Base-by-base conservation (phyloP, 2,888 invertebrate species). In the Kryphioiulus occultus region DNA sequence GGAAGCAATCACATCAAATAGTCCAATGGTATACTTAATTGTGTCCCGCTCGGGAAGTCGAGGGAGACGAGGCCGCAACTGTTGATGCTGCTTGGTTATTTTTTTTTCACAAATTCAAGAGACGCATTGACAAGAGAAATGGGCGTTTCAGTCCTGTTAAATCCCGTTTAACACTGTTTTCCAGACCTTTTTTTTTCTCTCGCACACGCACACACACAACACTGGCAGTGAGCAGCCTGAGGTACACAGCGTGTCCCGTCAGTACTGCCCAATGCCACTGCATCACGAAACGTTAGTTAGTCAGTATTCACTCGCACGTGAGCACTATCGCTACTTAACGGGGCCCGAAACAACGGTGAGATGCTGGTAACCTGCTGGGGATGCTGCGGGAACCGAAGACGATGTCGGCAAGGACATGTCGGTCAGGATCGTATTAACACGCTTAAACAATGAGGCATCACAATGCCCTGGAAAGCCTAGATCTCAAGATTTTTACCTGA, bases 21-120 rank as follows among this genome's bases (percentile, higher is more conserved):
- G 85, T 85, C 85, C 85, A 85, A 85, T 85, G 85, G 85, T 85
- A 85, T 85, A 85, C 85, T 85, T 85, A 85, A 85, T 85, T 85
- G 26, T 85, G 39, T 85, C 85, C 26, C 44, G 39, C 85, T 85
- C 85, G 44, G 42, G 7, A 44, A n/a, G 22, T 42, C 42, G 85
- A 44, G 44, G 39, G 85, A 39, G 26, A 44, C 85, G 85, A 85
- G 85, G 85, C 85, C 44, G 85, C 85, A 85, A 85, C 85, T 85
- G 85, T 85, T 39, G 85, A 85, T 85, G 85, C 85, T 85, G 85
- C 85, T 39, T 85, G 85, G 85, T 85, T 42, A 85, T 35, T 85
- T 82, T 47, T 47, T 47, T 83, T 39, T 85, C 85, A 85, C 85
- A 85, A 85, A 85, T n/a, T 85, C 44, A 42, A 30, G 42, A 85